Percentiles rank a stretch among this genome's conserved stretches.
phyloP scores from a whole-genome alignment of 1,140 invertebrate species.

The Phymorhynchus buccinoides region DNA sequence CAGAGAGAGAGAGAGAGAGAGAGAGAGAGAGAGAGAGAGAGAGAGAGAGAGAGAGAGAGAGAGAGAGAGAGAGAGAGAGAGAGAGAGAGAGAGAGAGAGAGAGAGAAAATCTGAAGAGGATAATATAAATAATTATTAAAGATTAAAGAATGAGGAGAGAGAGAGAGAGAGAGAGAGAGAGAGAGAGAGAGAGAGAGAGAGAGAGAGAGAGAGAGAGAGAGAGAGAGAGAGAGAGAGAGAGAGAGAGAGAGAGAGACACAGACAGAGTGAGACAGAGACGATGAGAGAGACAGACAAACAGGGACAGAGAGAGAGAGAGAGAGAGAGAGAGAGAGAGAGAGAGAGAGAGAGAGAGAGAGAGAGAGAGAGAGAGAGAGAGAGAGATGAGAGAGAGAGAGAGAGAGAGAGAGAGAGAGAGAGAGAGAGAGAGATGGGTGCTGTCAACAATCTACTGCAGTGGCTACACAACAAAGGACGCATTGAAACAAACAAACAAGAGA shows the following conservation, averaged over 20 bases:
- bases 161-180: no score
- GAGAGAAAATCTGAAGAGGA: no score
- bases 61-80: no score
- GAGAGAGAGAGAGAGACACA: conserved; percentile 28
- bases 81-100: no score
- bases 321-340: not conserved
- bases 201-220: not conserved
- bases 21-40: no score
- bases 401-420: not conserved
- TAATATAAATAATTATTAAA: no score
- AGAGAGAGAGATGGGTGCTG: not conserved
- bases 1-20: no score
- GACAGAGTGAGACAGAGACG: not conserved
- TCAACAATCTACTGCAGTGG: not conserved
- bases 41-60: no score
- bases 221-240: conserved; percentile 14
- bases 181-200: not conserved
- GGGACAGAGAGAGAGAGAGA: not conserved
- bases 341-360: not conserved
- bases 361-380: conserved; percentile 18
- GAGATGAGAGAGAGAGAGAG: conserved; percentile 19
- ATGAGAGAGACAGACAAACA: no score
- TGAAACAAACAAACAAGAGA: not conserved
- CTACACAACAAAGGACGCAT: not conserved
- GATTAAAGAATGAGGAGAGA: no score